Percentiles rank a stretch among this genome's conserved stretches.
phyloP scores from a whole-genome alignment of 2,113 vertebrate genomes.

The Semnornis frantzii region DNA sequence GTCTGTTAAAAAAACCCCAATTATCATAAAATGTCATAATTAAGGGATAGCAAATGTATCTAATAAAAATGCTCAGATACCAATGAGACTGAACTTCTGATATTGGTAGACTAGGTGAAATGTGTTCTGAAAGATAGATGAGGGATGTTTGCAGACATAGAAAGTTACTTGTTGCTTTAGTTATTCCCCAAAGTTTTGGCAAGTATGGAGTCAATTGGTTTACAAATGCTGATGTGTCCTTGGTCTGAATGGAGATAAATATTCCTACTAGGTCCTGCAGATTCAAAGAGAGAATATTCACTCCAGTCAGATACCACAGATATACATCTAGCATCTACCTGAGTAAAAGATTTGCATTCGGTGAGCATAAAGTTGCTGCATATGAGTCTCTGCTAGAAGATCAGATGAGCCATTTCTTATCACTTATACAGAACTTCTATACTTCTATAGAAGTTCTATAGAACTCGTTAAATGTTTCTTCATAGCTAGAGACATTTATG shows the following conservation, averaged over 20 bases:
- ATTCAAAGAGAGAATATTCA: background rate
- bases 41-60: background rate
- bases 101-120: background rate
- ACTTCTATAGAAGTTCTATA: too few relatives aligned
- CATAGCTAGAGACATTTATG: background rate
- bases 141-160: background rate
- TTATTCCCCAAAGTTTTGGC: background rate
- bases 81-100: background rate
- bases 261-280: background rate
- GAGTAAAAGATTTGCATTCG: background rate
- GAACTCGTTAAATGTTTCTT: background rate
- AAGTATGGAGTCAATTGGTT: background rate
- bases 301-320: background rate
- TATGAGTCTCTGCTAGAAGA: background rate
- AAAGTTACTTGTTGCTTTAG: background rate
- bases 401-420: background rate
- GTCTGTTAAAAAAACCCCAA: background rate
- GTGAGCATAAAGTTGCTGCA: background rate
- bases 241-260: background rate
- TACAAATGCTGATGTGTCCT: background rate
- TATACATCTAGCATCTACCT: rapidly evolving
- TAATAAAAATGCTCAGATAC: background rate
- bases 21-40: background rate
- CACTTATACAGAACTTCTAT: background rate
- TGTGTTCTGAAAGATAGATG: background rate